Conservation (phyloP, 2,888 invertebrate species). For the Baccha elongata region DNA sequence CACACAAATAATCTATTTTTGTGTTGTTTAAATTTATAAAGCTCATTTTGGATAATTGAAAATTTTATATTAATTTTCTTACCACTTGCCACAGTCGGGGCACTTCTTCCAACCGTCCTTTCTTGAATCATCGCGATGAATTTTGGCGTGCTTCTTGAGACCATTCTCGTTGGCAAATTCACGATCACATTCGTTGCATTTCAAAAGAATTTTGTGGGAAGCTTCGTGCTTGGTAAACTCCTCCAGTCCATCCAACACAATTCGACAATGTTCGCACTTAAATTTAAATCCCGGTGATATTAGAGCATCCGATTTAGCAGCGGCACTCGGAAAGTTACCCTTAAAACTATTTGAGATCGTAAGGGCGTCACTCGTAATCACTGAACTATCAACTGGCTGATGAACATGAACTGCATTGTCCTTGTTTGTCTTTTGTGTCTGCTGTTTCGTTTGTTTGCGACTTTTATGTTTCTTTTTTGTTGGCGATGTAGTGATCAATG, state of each 20-base stretch:
- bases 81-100: slow-evolving; percentile 82
- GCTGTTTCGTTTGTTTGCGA: slow-evolving; percentile 55
- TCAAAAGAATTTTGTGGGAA: slow-evolving; percentile 78
- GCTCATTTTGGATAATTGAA: too few species aligned
- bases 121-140: slow-evolving; percentile 79
- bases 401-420: not conserved
- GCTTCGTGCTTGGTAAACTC: slow-evolving; percentile 78
- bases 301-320: slow-evolving; percentile 76
- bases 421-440: slow-evolving; percentile 11
- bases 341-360: slow-evolving; percentile 72
- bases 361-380: slow-evolving; percentile 19
- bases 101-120: slow-evolving; percentile 81
- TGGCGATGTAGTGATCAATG: not conserved
- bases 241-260: slow-evolving; percentile 76
- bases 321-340: slow-evolving; percentile 75
- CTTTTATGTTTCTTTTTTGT: slow-evolving; percentile 61
- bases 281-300: slow-evolving; percentile 72
- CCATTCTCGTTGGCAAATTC: slow-evolving; percentile 79
- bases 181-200: slow-evolving; percentile 79
- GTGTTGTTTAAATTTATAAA: too few species aligned
- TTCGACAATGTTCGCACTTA: slow-evolving; percentile 80
- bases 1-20: too few species aligned
- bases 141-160: slow-evolving; percentile 80
- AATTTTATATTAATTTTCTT: too few species aligned
- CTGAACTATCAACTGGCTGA: not conserved